phyloP scores from a whole-genome alignment of 23 tunicate genomes.

The Phallusia fumigata region DNA sequence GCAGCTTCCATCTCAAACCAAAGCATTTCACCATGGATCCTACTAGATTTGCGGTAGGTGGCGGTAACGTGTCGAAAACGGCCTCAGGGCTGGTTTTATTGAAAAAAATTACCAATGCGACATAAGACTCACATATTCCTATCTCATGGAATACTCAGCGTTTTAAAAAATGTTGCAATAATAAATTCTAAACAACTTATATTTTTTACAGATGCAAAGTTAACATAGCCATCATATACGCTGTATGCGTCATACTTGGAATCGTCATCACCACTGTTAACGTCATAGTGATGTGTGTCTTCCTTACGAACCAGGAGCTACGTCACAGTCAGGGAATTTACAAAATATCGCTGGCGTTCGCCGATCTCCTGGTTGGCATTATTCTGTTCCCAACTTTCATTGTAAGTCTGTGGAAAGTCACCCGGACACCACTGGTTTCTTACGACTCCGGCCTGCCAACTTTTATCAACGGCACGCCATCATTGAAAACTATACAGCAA shows the following conservation, averaged over 20 bases:
- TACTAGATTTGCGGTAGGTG: not conserved
- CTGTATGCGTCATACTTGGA: not conserved
- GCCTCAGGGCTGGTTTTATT: not conserved
- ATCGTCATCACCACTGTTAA: not conserved
- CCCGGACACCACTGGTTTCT: not conserved
- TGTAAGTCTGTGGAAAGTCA: not conserved
- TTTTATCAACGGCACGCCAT: not conserved
- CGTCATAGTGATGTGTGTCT: not conserved
- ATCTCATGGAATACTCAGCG: no score
- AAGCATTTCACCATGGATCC: not conserved
- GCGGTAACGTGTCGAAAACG: not conserved
- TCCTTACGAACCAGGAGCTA: not conserved
- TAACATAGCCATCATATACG: not conserved
- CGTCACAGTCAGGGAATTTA: conserved; percentile 14
- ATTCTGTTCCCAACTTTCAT: not conserved
- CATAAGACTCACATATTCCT: no score
- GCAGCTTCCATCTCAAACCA: not conserved
- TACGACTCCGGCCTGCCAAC: not conserved
- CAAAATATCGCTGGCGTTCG: not conserved
- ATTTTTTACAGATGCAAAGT: not conserved
- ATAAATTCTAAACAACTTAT: not conserved
- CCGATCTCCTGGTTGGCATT: not conserved
- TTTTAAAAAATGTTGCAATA: no score
- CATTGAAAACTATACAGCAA: not conserved
- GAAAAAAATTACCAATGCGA: not conserved